Evolutionary conservation across 2,888 invertebrate genomes (phyloP), one percentile per base, ranked within the genome.

Genomic region (Ophion obscuratus): DNA sequence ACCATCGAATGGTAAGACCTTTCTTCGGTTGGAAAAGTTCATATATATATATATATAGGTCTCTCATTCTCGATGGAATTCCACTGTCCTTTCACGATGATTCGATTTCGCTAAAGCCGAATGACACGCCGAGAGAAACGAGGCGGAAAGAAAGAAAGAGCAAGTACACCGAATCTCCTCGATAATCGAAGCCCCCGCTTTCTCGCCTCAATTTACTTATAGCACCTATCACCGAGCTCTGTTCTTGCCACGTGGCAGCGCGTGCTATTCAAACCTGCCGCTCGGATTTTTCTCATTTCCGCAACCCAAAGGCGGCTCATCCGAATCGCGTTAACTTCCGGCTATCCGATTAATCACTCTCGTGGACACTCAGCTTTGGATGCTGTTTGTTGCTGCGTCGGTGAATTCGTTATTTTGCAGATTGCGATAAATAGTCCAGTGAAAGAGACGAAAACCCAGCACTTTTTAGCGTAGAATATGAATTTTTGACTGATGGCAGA

Each of bases 171-270:
- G 68, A 82, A 78, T 87, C 81, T 82, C 86, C 81, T 85, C 78
- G 87, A 87, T 88, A 85, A 88, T 87, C 85, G 85, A 85, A 84
- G 76, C 83, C 75, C 83, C 83, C 76, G 84, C 87, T 87, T 82
- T 68, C 83, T 73, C 71, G 53, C 77, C 44, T 73, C 68, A 77
- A 81, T 77, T 74, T 47, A 61, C 31, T 71, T 70, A 71, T 53
- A 53, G 17, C 53, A 40, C 76, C 80, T 80, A 44, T 77, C 53
- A 40, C 74, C 53, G 53, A 53, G 17, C 57, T 68, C 20, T 14
- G 66, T 24, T 68, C 27, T 27, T 6, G 17, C 31, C 4, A 31
- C 36, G 47, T n/a, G 61, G 62, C 57, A 47, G 57, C n/a, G 40
- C n/a, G 53, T n/a, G 64, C 20, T 20, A 47, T 20, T n/a, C 10